Evolutionary conservation across 2,797 vertebrate species (phyloP), one percentile per base, ranked within the genome.

Genomic region (Paratrypauchen microcephalus): DNA sequence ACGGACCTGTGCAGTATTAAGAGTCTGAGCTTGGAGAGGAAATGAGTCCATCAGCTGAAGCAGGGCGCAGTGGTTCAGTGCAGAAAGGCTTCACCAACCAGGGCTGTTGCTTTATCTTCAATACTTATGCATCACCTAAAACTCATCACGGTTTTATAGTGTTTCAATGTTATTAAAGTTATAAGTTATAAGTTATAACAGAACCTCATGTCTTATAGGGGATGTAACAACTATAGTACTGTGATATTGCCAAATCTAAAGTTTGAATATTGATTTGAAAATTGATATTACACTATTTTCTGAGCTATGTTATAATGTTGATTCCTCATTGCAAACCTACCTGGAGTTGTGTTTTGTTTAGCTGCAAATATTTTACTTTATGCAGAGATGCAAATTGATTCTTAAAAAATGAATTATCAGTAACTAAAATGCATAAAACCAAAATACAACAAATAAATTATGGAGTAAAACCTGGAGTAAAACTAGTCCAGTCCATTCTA

Each of bases 11-110:
- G 59, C 32, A 39, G 59, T 32, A 39, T n/a, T 61, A 61, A 36
- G 58, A 36, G 58, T 21, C 58, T 39, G 59, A 71, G 54, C 61
- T 59, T 69, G 61, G 69, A 74, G 74, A 81, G 72, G 28, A 75
- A 75, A 77, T 74, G 23, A 71, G 80, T 72, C 2, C 72, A 63
- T 70, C 69, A 77, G 73, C 74, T 67, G 48, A n/a, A 71, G 65
- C 7, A 23, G 36, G 54, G 61, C 32, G 23, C 36, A 41, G 21
- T 62, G 60, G 36, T 62, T 62, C 12, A 39, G 58, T n/a, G 1
- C 3, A 16, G 18, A 60, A 36, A 15, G 12, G 18, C 4, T 59
- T 32, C 58, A 61, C 18, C 28, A 39, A 23, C 39, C 6, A n/a
- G 19, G 30, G n/a, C 59, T 39, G 32, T 21, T 21, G 6, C 11